Percentiles rank a stretch among this genome's conserved stretches.
phyloP scores from a whole-genome alignment of 2,797 vertebrate species.

The Leuciscus waleckii region DNA sequence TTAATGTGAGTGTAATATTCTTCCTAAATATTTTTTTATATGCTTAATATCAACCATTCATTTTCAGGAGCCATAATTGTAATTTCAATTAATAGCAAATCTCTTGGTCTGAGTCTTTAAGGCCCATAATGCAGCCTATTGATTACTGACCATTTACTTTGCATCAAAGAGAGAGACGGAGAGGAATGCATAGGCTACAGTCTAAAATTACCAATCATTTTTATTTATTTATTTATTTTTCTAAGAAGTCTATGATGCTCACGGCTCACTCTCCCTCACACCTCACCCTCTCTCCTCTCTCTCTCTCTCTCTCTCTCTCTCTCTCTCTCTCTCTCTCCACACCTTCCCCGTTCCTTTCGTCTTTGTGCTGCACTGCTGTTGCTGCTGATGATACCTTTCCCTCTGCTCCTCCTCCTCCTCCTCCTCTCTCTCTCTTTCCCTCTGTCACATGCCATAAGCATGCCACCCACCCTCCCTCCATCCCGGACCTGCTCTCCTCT shows the following conservation, averaged over 20 bases:
- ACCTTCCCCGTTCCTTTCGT: constrained; percentile 16
- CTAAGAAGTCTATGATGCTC: not conserved
- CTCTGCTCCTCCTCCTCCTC: constrained; percentile 61
- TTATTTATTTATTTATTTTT: not conserved
- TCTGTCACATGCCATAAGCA: constrained; percentile 75
- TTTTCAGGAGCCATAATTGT: constrained; percentile 15
- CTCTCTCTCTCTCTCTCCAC: constrained; percentile 33
- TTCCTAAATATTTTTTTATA: constrained; percentile 20
- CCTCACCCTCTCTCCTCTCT: constrained; percentile 63
- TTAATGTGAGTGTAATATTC: constrained; percentile 3
- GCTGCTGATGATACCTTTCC: constrained; percentile 55
- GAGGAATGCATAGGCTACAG: not conserved
- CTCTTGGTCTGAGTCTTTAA: constrained; percentile 11
- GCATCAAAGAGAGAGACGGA: constrained; percentile 12
- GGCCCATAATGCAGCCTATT: constrained; percentile 39
- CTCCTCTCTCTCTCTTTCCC: constrained; percentile 69
- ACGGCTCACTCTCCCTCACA: constrained; percentile 69
- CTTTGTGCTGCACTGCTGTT: constrained; percentile 43
- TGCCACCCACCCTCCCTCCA: constrained; percentile 66
- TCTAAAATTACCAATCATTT: not conserved
- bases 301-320: constrained; percentile 27
- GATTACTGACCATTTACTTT: constrained; percentile 49
- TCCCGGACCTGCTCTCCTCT: constrained; percentile 50
- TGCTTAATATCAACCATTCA: constrained; percentile 11
- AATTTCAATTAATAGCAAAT: constrained; percentile 18